Percentiles rank a stretch among this genome's conserved stretches.
Conservation (phyloP, 1,140 invertebrate genomes). For the Riptortus pedestris region DNA sequence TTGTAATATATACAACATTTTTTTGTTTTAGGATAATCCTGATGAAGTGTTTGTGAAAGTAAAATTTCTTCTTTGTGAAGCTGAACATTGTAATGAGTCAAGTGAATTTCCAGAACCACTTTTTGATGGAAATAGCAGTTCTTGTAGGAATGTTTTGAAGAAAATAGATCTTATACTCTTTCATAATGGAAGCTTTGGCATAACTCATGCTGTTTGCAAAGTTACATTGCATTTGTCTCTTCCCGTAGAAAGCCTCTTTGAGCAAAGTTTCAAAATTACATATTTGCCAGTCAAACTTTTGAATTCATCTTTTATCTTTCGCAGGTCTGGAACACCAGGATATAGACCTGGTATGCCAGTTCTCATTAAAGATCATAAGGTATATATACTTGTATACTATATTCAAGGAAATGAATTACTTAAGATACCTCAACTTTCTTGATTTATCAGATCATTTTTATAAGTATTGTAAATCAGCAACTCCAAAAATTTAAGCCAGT, state of each 20-base stretch:
- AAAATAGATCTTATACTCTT: constrained; percentile 42
- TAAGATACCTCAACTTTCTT: too few relatives aligned
- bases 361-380: too few relatives aligned
- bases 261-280: constrained; percentile 42
- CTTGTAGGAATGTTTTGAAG: constrained; percentile 39
- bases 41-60: not conserved
- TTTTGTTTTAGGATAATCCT: not conserved
- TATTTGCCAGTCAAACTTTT: constrained; percentile 39
- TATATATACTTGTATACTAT: not conserved
- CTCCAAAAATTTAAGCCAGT: too few relatives aligned
- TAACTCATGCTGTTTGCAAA: constrained; percentile 38
- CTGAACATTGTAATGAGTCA: constrained; percentile 20
- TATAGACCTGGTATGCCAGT: constrained; percentile 52
- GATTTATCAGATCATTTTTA: too few relatives aligned
- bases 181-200: constrained; percentile 48
- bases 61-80: not conserved
- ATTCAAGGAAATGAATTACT: not conserved
- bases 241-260: constrained; percentile 34
- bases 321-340: constrained; percentile 56
- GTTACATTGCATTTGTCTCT: constrained; percentile 37
- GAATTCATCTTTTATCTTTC: constrained; percentile 31
- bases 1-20: not conserved
- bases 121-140: constrained; percentile 8
- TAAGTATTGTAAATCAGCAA: too few relatives aligned
- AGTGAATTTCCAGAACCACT: constrained; percentile 1